Base-by-base conservation (phyloP, 2,888 invertebrate genomes). In the Eugnorisma glareosa region DNA sequence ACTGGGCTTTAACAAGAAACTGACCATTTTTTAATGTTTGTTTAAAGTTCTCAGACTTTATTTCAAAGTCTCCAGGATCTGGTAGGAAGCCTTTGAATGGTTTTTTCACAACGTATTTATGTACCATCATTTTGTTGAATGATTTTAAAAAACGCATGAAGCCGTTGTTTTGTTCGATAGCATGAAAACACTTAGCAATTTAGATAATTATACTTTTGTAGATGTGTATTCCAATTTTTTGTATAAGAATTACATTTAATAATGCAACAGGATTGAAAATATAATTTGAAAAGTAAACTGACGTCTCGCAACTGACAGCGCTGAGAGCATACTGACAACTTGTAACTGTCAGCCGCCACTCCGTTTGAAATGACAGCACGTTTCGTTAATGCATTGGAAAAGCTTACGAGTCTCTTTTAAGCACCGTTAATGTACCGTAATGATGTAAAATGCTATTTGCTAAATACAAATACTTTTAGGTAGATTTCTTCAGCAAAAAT, bases 1-100 rank as follows among this genome's bases (percentile, higher is more conserved):
- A 98, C 82, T 97, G 94, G 1, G 98, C 97, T 93, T 98, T 96
- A 18, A 97, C 95, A 18, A 98, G 93, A 82, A 97, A 97, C 90
- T 97, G 97, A 95, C 94, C 95, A 67, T 93, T 89, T 77, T 92
- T 89, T 2, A 96, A 84, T 11, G 89, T 86, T 13, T 93, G 91
- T 18, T 93, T 91, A 15, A 96, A 85, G 1, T 91, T 90, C 82
- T 97, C 96, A 79, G 95, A 93, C 24, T 90, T 90, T 59, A 97
- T 89, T 86, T 93, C 89, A 71, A 97, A 95, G 85, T 97, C 95
- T 0, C 89, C 83, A 15, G 88, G 83, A 63, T 93, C 90, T 0
- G 96, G 96, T 24, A 93, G 77, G 59, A 83, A 91, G 3, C 94
- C 94, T 43, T 91, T 87, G 79, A 97, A 96, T 45, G 81, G 70